A percentile compares a stretch with the other conserved stretches of the same genome.
These are phyloP conservation scores for Aphidius ervi DNA, from an alignment of 1,140 invertebrate genomes.

Conservation along the genomic window DNA sequence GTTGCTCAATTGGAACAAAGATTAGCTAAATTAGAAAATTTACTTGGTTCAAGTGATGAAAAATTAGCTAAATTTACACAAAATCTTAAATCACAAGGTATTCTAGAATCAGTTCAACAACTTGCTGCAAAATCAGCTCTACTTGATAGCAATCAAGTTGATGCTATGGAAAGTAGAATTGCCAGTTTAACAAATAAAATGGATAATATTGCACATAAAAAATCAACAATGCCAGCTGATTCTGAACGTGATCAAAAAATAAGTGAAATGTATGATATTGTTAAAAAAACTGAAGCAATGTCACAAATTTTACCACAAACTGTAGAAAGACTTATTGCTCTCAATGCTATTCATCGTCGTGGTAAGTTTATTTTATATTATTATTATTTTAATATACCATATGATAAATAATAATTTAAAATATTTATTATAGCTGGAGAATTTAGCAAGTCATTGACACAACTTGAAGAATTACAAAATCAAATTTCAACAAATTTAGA, in stretches of 20 bases:
- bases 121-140: conserved; percentile 72
- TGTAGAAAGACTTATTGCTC: conserved; percentile 74
- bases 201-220: conserved; percentile 69
- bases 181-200: conserved; percentile 70
- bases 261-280: conserved; percentile 77
- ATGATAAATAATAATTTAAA: conserved; percentile 21
- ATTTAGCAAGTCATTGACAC: conserved; percentile 77
- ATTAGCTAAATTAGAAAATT: conserved; percentile 43
- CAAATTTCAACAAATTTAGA: conserved; percentile 69
- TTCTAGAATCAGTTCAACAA: conserved; percentile 69
- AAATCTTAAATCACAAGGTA: conserved; percentile 41
- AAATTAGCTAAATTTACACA: conserved; percentile 43
- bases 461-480: conserved; percentile 76
- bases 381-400: not conserved
- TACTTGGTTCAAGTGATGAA: conserved; percentile 42
- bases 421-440: conserved; percentile 67
- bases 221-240: conserved; percentile 61
- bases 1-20: conserved; percentile 44
- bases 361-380: conserved; percentile 43
- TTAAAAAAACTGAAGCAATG: conserved; percentile 78
- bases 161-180: conserved; percentile 76
- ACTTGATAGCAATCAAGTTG: conserved; percentile 76
- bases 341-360: conserved; percentile 85
- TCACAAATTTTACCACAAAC: conserved; percentile 75
- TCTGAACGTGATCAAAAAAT: conserved; percentile 79